These are phyloP conservation scores for Australoheros scitulus DNA, from an alignment of 2,113 vertebrate species.

Conservation along the genomic window DNA sequence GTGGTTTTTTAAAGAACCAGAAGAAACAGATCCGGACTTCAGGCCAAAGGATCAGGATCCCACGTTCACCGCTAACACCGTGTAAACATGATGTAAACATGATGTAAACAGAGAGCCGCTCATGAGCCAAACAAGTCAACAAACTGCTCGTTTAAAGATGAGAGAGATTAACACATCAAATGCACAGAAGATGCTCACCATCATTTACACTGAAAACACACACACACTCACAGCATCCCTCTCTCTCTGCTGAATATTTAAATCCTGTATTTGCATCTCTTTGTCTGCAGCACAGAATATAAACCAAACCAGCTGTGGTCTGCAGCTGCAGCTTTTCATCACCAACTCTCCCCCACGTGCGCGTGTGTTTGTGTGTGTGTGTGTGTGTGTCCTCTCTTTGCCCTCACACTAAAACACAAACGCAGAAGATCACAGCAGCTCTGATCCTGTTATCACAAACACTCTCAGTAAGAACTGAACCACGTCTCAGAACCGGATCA, in stretches of 20 bases:
- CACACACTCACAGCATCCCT: background rate
- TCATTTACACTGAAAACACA: background rate
- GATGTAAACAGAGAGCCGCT: background rate
- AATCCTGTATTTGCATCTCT: constrained; percentile 5
- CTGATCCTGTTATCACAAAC: background rate
- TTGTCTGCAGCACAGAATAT: background rate
- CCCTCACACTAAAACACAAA: background rate
- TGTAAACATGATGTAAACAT: background rate
- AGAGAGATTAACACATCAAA: background rate
- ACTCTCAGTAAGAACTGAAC: background rate
- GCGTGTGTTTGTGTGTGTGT: background rate
- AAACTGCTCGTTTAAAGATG: background rate
- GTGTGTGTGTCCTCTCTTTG: background rate
- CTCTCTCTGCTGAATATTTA: background rate
- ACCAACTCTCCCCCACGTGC: too few relatives aligned
- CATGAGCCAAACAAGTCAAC: background rate
- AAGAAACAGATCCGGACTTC: background rate
- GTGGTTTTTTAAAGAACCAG: background rate
- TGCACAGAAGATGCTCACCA: background rate
- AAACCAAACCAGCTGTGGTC: background rate
- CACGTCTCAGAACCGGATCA: background rate
- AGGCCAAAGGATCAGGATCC: background rate
- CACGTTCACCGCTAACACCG: background rate
- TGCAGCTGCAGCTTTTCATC: background rate
- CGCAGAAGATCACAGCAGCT: background rate